Evolutionary conservation across 2,888 invertebrate species (phyloP).

Genomic region (Ectemnius cavifrons): DNA sequence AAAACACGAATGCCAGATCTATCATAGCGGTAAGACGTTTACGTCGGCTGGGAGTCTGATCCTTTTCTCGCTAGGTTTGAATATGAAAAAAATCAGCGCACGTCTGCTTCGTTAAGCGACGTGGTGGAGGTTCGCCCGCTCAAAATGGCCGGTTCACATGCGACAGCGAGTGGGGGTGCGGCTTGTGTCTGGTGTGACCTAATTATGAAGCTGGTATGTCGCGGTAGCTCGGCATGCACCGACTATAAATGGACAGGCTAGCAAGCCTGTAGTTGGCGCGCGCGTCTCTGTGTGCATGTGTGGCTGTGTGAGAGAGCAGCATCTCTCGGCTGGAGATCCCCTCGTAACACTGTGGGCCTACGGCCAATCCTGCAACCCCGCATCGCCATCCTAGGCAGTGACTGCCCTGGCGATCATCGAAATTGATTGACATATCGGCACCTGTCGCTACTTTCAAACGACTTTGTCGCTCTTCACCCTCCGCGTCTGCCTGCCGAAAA

Average conservation of each 20-base stretch:
- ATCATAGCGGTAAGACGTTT: too few relatives aligned
- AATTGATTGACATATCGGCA: slow-evolving; percentile 71
- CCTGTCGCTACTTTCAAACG: slow-evolving; percentile 54
- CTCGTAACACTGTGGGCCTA: slow-evolving; percentile 39
- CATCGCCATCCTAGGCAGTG: slow-evolving; percentile 3
- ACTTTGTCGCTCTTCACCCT: slow-evolving; percentile 54
- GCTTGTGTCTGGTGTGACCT: slow-evolving; percentile 58
- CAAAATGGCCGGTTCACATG: slow-evolving; percentile 42
- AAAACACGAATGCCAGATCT: too few relatives aligned
- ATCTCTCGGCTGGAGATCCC: slow-evolving; percentile 48
- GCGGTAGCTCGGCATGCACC: slow-evolving; percentile 43
- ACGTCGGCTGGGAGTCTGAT: too few relatives aligned
- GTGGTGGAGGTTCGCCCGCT: slow-evolving; percentile 32
- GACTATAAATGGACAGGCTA: slow-evolving; percentile 55
- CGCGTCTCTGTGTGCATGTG: too few relatives aligned
- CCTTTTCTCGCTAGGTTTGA: not conserved
- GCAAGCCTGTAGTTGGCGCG: slow-evolving; percentile 38
- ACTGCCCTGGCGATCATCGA: not conserved
- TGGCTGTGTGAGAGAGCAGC: slow-evolving; percentile 27
- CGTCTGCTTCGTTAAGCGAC: slow-evolving; percentile 18
- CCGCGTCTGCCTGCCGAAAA: slow-evolving; percentile 27
- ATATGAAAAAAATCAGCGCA: slow-evolving; percentile 17
- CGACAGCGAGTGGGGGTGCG: slow-evolving; percentile 31
- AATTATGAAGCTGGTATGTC: slow-evolving; percentile 64
- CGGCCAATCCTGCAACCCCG: slow-evolving; percentile 47